Conservation (phyloP, 2,113 vertebrate species). For the Lontra canadensis region DNA sequence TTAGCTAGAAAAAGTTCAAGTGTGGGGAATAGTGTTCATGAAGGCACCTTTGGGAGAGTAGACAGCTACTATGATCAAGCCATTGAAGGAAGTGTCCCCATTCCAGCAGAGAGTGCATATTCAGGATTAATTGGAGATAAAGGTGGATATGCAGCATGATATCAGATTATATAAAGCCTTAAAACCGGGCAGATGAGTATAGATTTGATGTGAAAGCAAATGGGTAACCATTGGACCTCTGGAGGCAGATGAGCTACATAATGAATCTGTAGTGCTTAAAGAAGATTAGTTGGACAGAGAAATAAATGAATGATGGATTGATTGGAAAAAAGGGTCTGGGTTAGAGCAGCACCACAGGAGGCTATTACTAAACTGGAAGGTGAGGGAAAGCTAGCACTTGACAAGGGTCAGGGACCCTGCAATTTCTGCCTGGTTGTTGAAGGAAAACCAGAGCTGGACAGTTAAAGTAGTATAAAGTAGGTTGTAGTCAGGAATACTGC, state of each 20-base stretch:
- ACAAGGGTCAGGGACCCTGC: not conserved
- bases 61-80: not conserved
- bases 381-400: not conserved
- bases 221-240: not conserved
- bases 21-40: not conserved
- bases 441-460: not conserved
- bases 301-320: not conserved
- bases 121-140: not conserved
- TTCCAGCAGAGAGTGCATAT: not conserved
- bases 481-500: not conserved
- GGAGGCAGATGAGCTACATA: not conserved
- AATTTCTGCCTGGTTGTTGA: not conserved
- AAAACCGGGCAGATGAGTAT: not conserved
- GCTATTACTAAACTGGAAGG: not conserved
- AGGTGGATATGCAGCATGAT: not conserved
- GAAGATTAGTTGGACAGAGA: not conserved
- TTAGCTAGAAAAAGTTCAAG: not conserved
- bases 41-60: not conserved
- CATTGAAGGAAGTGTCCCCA: not conserved
- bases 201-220: conserved; percentile 13
- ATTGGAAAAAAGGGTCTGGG: not conserved
- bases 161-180: not conserved
- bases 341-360: not conserved
- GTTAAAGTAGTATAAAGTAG: not conserved
- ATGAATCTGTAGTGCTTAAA: not conserved